These are phyloP conservation scores for Monomorium pharaonis DNA, from an alignment of 1,140 invertebrate genomes.

Conservation along the genomic window DNA sequence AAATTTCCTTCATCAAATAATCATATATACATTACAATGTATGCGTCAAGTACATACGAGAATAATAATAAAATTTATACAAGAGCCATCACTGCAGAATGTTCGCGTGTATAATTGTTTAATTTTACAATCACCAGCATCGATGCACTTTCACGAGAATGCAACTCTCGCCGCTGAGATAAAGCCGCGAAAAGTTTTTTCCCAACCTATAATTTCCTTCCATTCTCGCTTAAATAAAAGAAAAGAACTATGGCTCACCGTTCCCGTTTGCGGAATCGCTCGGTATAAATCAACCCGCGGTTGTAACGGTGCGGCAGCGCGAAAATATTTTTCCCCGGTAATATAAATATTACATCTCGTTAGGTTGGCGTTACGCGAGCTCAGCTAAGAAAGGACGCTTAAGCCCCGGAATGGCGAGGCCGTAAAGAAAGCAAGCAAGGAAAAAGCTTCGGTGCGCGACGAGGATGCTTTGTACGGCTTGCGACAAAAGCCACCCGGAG, in stretches of 20 bases:
- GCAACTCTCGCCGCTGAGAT: background rate
- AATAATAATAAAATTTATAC: background rate
- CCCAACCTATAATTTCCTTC: background rate
- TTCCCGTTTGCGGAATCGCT: background rate
- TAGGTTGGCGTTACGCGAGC: conserved; percentile 38
- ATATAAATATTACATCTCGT: conserved; percentile 70
- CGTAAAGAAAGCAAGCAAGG: conserved; percentile 61
- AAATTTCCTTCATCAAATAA: background rate
- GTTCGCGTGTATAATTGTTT: too few relatives aligned
- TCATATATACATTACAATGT: too few relatives aligned
- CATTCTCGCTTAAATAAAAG: conserved; percentile 10
- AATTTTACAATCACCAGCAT: background rate
- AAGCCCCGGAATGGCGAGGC: conserved; percentile 57
- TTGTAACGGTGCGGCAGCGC: background rate
- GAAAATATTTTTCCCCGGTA: conserved; percentile 47
- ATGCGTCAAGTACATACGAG: too few relatives aligned
- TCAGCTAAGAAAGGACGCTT: conserved; percentile 55
- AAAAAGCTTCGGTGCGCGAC: conserved; percentile 58
- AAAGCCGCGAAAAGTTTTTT: background rate
- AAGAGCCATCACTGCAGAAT: too few relatives aligned
- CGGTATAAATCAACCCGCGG: background rate
- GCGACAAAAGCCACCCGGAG: conserved; percentile 11
- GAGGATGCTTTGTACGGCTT: conserved; percentile 31
- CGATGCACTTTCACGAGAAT: too few relatives aligned
- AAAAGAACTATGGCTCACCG: background rate